A percentile compares a stretch with the other conserved stretches of the same genome.
Conservation (phyloP, 2,888 invertebrate species). For the Agriopis marginaria region DNA sequence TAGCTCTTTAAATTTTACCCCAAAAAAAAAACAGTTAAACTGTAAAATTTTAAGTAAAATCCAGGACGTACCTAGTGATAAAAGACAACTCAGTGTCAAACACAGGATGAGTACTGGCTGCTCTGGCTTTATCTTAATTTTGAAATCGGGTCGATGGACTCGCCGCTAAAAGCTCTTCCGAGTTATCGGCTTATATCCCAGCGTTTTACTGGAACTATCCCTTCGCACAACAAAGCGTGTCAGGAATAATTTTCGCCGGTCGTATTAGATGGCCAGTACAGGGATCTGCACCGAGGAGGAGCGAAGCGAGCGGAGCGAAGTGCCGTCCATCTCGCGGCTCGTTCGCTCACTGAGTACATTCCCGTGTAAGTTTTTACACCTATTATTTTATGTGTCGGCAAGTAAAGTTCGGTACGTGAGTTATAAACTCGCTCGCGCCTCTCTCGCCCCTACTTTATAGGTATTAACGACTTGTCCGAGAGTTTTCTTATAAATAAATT, state of each 20-base stretch:
- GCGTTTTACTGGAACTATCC: constrained; percentile 31
- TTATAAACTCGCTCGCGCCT: constrained; percentile 86
- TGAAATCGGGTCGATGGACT: constrained; percentile 6
- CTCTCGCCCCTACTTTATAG: constrained; percentile 87
- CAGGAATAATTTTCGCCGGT: constrained; percentile 45
- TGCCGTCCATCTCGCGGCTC: constrained; percentile 81
- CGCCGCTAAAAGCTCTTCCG: constrained; percentile 19
- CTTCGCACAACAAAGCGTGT: constrained; percentile 45
- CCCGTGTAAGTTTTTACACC: constrained; percentile 87
- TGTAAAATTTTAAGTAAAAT: no score
- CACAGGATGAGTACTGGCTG: neutral
- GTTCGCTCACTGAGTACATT: constrained; percentile 85
- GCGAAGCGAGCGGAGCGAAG: constrained; percentile 49
- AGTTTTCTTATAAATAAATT: constrained; percentile 87
- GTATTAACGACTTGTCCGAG: constrained; percentile 87
- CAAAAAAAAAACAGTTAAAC: no score
- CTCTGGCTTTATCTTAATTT: neutral
- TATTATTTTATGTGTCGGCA: constrained; percentile 87
- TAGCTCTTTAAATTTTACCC: no score
- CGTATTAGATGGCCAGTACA: constrained; percentile 36
- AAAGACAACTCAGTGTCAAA: neutral
- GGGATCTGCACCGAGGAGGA: constrained; percentile 31
- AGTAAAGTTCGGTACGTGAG: constrained; percentile 87
- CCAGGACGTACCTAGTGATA: no score
- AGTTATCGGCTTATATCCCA: constrained; percentile 27